Evolutionary conservation across 2,113 vertebrate species (phyloP).

Genomic region (Otis tarda): DNA sequence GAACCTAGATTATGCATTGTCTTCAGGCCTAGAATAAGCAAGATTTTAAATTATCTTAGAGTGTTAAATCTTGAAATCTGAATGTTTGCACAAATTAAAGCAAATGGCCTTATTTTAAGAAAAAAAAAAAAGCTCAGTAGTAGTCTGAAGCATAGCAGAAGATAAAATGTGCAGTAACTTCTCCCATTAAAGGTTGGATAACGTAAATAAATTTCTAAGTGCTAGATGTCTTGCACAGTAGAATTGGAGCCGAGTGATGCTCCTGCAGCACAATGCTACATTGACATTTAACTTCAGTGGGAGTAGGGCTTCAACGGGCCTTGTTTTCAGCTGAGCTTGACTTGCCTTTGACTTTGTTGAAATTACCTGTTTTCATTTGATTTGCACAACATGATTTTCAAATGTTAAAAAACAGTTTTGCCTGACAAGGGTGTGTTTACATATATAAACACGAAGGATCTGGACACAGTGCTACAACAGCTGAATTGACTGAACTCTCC

Average conservation of each 20-base stretch:
- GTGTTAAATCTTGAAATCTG: not conserved
- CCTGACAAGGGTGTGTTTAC: not conserved
- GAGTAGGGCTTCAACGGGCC: not conserved
- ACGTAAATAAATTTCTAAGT: not conserved
- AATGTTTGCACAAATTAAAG: not conserved
- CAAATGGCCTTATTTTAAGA: not conserved
- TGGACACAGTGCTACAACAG: not conserved
- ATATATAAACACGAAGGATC: not conserved
- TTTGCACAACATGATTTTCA: fast-evolving
- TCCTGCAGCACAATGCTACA: not conserved
- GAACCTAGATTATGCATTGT: not conserved
- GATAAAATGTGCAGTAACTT: fast-evolving
- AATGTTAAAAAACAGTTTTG: not conserved
- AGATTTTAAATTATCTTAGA: not conserved
- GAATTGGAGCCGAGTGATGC: not conserved
- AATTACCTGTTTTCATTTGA: not conserved
- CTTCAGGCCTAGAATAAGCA: not conserved
- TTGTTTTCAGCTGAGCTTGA: not conserved
- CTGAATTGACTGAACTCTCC: not conserved
- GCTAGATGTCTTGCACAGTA: not conserved
- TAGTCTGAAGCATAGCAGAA: not conserved
- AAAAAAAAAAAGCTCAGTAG: not conserved
- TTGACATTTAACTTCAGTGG: not conserved
- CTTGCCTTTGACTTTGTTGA: not conserved
- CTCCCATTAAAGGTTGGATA: not conserved